Percentiles rank a stretch among this genome's conserved stretches.
phyloP scores from a whole-genome alignment of 1,140 invertebrate species.

The Hormaphis cornu region DNA sequence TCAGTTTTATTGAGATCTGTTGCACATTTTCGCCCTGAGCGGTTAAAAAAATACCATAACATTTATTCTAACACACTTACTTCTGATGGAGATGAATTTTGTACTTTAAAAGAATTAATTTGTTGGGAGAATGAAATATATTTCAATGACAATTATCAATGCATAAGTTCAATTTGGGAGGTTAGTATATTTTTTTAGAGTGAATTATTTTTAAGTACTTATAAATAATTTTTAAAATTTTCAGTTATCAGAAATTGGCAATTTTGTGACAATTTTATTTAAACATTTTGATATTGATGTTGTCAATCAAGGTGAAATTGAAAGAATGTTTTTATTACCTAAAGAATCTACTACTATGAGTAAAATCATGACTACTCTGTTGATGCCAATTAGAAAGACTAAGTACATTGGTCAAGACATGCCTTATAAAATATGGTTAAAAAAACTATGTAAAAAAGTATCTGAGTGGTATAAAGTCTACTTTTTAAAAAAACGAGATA shows the following conservation, averaged over 20 bases:
- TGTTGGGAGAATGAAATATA: conserved; percentile 22
- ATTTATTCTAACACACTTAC: neutral
- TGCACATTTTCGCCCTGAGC: conserved; percentile 14
- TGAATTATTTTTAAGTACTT: neutral
- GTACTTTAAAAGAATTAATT: conserved; percentile 15
- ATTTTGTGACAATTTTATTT: conserved; percentile 20
- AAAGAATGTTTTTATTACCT: conserved; percentile 33
- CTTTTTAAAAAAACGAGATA: conserved; percentile 3
- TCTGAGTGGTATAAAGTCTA: conserved; percentile 6
- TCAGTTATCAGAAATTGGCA: conserved; percentile 15
- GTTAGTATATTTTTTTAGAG: conserved; percentile 43
- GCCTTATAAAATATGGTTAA: neutral
- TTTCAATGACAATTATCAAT: conserved; percentile 6
- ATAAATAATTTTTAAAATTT: neutral
- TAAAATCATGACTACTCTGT: conserved; percentile 22
- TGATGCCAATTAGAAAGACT: neutral
- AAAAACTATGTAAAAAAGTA: neutral
- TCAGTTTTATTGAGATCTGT: conserved; percentile 1
- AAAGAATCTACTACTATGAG: conserved; percentile 18
- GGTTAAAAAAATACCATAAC: conserved; percentile 17
- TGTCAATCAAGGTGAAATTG: conserved; percentile 29
- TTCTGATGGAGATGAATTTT: neutral
- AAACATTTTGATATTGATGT: neutral
- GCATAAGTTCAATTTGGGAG: conserved; percentile 77
- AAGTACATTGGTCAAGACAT: neutral